Base-by-base conservation (phyloP, 2,888 invertebrate genomes). In the Napeogenes inachia region DNA sequence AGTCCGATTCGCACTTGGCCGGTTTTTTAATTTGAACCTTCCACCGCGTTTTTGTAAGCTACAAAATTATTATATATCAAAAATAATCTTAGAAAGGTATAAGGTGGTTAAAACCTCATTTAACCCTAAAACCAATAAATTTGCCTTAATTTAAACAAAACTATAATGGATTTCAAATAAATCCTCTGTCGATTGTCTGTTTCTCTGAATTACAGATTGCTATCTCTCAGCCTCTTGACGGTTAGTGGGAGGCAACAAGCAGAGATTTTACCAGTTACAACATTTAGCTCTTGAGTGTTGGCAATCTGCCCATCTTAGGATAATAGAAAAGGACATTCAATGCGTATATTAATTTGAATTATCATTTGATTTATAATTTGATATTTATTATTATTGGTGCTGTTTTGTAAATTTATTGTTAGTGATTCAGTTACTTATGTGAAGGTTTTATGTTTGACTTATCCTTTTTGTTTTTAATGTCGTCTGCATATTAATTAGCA, bases 191-290 rank as follows among this genome's bases (percentile, higher is more conserved):
- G 50, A 50, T 50, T 50, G 50, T 50, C 50, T 50, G 30, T 50
- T 50, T 60, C 54, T 54, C 57, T 56, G 58, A 65, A 46, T 64
- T 60, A 64, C 50, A 61, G 63, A 61, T 64, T 53, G 57, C 61
- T 59, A 64, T 64, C 64, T 61, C 60, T n/a, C 58, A 50, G 63
- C 56, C 56, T 60, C 60, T 57, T 58, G 55, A 60, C 65, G 60
- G 56, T 45, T 55, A 45, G 66, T 66, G 64, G 67, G 67, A 65
- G 67, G 65, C 60, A 60, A 67, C 64, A 64, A 67, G 62, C 59
- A 56, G 63, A 62, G 60, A 57, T 56, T 60, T 59, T 63, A 45
- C 63, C 66, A 66, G 64, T 64, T 60, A 59, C 62, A 66, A 62
- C 64, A 64, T 45, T 65, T 54, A 63, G 60, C 54, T 55, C 65